Evolutionary conservation across 2,797 vertebrate species (phyloP).

Genomic region (Myripristis murdjan): DNA sequence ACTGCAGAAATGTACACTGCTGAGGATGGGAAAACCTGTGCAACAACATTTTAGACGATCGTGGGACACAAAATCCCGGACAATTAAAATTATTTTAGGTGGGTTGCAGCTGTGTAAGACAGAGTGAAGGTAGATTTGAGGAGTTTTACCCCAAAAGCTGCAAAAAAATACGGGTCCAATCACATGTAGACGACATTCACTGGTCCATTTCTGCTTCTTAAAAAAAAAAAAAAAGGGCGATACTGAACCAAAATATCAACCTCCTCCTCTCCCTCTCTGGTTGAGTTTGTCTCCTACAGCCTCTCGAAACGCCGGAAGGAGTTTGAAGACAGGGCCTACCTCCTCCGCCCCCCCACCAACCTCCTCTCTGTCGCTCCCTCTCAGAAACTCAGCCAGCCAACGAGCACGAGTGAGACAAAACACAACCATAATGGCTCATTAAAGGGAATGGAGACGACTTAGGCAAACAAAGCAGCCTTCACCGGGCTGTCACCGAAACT

Average conservation of each 20-base stretch:
- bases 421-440: conserved; percentile 86
- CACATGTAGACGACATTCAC: too few species aligned
- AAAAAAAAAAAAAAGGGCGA: too few species aligned
- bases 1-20: not conserved
- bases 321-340: conserved; percentile 49
- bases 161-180: too few species aligned
- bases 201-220: too few species aligned
- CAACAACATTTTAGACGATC: not conserved
- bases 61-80: not conserved
- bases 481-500: conserved; percentile 83
- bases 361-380: conserved; percentile 66
- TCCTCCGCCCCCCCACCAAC: conserved; percentile 21
- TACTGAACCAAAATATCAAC: too few species aligned
- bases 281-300: not conserved
- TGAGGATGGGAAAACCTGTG: not conserved
- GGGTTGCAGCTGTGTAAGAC: too few species aligned
- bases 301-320: conserved; percentile 36
- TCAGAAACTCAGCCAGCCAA: conserved; percentile 81
- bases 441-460: conserved; percentile 83
- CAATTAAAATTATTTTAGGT: not conserved
- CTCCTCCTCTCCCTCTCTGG: too few species aligned
- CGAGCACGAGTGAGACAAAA: conserved; percentile 82
- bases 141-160: too few species aligned
- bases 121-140: too few species aligned
- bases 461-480: conserved; percentile 85